phyloP scores from a whole-genome alignment of 1,140 invertebrate genomes.

The Psix sp. region DNA sequence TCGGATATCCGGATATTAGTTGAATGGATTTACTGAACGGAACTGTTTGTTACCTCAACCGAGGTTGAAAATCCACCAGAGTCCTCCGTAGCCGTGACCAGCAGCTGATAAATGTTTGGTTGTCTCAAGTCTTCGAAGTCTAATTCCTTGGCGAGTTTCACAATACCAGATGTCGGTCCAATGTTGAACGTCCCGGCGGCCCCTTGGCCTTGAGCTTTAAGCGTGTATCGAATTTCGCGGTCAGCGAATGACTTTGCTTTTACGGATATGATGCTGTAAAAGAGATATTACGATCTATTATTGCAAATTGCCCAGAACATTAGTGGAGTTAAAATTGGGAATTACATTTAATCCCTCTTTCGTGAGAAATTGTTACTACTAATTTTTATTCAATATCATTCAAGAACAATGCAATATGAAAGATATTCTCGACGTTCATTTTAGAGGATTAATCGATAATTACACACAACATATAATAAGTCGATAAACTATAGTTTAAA shows the following conservation, averaged over 20 bases:
- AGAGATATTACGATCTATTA: background rate
- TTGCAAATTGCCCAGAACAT: background rate
- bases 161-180: slow-evolving; percentile 93
- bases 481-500: too few relatives aligned
- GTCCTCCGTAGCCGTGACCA: slow-evolving; percentile 96
- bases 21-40: slow-evolving; percentile 1
- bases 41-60: slow-evolving; percentile 85
- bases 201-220: slow-evolving; percentile 95
- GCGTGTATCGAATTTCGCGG: slow-evolving; percentile 93
- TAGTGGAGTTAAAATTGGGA: too few relatives aligned
- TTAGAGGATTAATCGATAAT: too few relatives aligned
- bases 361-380: too few relatives aligned
- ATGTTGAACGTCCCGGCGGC: slow-evolving; percentile 97
- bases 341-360: too few relatives aligned
- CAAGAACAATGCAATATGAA: too few relatives aligned
- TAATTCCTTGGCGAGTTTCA: slow-evolving; percentile 95
- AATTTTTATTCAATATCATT: too few relatives aligned
- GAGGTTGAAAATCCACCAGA: slow-evolving; percentile 96
- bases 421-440: too few relatives aligned
- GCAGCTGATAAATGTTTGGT: slow-evolving; percentile 93
- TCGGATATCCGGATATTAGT: slow-evolving; percentile 8
- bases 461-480: too few relatives aligned
- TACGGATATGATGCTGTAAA: slow-evolving; percentile 92
- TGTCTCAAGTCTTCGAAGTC: slow-evolving; percentile 96
- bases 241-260: slow-evolving; percentile 97